A percentile compares a stretch with the other conserved stretches of the same genome.
These are phyloP conservation scores for Drosophila barbarae DNA, from an alignment of 2,888 invertebrate species.

Conservation along the genomic window DNA sequence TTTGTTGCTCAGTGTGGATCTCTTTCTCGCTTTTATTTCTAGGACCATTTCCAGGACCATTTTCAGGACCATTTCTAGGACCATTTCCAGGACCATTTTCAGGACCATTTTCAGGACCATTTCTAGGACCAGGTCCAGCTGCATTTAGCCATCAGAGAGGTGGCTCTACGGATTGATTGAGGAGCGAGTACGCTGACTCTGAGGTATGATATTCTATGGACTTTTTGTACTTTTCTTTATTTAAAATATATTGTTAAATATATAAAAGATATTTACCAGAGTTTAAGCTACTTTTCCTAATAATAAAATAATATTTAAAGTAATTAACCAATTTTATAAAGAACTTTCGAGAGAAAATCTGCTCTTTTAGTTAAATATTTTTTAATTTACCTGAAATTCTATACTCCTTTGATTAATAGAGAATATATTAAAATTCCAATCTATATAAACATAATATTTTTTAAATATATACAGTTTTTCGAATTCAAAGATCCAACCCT, in stretches of 20 bases:
- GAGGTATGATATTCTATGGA: background rate
- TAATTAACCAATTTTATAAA: background rate
- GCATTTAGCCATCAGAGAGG: background rate
- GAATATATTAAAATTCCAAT: background rate
- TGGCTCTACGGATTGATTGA: background rate
- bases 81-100: constrained; percentile 6
- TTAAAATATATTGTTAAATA: background rate
- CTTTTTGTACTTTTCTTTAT: too few relatives aligned
- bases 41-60: constrained; percentile 14
- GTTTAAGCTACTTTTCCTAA: rapidly evolving
- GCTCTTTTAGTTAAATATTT: too few relatives aligned
- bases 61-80: constrained; percentile 13
- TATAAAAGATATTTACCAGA: background rate
- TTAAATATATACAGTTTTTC: background rate
- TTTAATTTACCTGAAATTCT: background rate
- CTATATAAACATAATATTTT: background rate
- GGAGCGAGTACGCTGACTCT: background rate
- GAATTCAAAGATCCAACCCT: background rate
- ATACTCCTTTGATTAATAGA: background rate
- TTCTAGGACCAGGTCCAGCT: constrained; percentile 2
- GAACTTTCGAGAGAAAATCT: background rate
- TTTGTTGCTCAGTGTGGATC: background rate
- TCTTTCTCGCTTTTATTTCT: constrained; percentile 6
- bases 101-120: constrained; percentile 9
- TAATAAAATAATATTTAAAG: background rate